Evolutionary conservation across 2,113 vertebrate species (phyloP).

Genomic region (Serinus canaria): DNA sequence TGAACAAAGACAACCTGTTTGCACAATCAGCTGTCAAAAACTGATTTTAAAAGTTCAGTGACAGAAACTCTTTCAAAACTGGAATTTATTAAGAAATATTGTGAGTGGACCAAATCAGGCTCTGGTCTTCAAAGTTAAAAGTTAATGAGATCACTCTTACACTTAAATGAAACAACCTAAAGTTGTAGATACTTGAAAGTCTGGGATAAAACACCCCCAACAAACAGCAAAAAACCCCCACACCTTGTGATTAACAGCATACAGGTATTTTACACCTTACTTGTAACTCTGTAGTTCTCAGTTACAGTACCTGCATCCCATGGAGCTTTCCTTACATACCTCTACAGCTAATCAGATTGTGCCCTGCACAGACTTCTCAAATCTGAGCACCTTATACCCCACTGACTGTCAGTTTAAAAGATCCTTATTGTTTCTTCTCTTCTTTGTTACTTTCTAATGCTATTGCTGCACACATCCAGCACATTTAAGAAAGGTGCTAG

Average conservation of each 20-base stretch:
- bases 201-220: neutral
- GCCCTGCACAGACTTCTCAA: neutral
- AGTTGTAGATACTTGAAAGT: neutral
- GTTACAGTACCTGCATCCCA: neutral
- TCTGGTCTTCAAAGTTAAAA: neutral
- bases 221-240: rapidly evolving
- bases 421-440: neutral
- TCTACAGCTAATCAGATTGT: neutral
- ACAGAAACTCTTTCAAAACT: neutral
- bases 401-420: neutral
- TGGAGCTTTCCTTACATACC: neutral
- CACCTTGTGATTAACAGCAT: neutral
- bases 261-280: neutral
- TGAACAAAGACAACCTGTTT: neutral
- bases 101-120: neutral
- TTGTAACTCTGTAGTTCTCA: neutral
- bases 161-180: neutral
- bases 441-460: neutral
- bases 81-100: neutral
- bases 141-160: neutral
- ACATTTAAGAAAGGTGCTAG: neutral
- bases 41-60: neutral
- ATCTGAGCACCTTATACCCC: neutral
- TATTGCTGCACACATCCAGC: neutral
- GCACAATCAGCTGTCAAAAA: neutral